Percentiles rank a stretch among this genome's conserved stretches.
phyloP scores from a whole-genome alignment of 30 jellyfish, hydroid and myxozoan genomes.

The Hydractinia echinata region DNA sequence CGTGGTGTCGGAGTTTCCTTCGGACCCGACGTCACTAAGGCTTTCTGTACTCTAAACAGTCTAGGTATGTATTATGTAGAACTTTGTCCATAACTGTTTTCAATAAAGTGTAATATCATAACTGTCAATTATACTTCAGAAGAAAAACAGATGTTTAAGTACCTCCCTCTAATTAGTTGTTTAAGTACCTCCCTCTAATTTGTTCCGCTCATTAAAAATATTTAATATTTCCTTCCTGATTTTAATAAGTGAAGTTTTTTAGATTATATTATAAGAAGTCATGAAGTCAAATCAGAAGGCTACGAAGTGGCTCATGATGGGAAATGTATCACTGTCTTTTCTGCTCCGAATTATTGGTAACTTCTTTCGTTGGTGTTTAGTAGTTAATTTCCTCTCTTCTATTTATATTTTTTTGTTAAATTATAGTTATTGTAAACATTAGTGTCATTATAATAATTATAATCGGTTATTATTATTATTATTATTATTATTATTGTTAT shows the following conservation, averaged over 20 bases:
- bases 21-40: slow-evolving; percentile 91
- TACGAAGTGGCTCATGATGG: slow-evolving; percentile 92
- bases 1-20: slow-evolving; percentile 88
- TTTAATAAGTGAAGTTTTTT: neutral
- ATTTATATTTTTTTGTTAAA: no score
- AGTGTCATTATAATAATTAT: no score
- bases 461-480: no score
- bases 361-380: neutral
- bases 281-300: slow-evolving; percentile 95
- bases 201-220: no score
- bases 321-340: slow-evolving; percentile 92
- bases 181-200: no score
- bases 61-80: slow-evolving; percentile 47
- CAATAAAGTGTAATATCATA: neutral
- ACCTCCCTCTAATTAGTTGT: no score
- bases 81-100: neutral
- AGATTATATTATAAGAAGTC: slow-evolving; percentile 97
- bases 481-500: no score
- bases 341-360: slow-evolving; percentile 99
- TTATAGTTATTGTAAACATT: no score
- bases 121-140: no score
- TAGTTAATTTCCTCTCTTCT: no score
- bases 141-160: no score
- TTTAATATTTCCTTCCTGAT: no score
- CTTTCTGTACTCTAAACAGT: slow-evolving; percentile 57